These are phyloP conservation scores for Agonopterix heracliana DNA, from an alignment of 2,888 invertebrate species.

Conservation along the genomic window DNA sequence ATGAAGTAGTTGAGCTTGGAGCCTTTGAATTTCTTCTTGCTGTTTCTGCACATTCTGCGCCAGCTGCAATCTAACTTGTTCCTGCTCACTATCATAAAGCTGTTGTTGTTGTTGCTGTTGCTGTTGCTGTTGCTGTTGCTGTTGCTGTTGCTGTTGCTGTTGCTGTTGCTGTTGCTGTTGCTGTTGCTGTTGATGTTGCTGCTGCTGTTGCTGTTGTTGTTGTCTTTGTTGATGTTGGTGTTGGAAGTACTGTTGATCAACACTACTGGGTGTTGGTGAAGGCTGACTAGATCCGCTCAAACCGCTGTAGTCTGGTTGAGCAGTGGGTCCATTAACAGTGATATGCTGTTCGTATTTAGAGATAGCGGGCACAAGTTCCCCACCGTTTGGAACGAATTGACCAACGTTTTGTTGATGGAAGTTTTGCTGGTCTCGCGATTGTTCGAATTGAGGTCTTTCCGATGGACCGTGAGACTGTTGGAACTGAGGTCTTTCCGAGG, in stretches of 20 bases:
- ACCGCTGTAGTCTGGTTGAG: slow-evolving; percentile 39
- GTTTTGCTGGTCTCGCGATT: slow-evolving; percentile 30
- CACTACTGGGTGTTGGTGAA: slow-evolving; percentile 19
- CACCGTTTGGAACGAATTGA: slow-evolving; percentile 78
- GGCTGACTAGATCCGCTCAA: slow-evolving; percentile 38
- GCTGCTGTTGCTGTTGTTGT: slow-evolving; percentile 20
- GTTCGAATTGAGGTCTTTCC: slow-evolving; percentile 27
- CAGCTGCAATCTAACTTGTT: slow-evolving; percentile 57
- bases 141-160: slow-evolving; percentile 21
- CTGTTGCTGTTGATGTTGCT: slow-evolving; percentile 21
- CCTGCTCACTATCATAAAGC: slow-evolving; percentile 53
- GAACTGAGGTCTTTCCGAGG: slow-evolving; percentile 31
- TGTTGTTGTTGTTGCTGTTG: slow-evolving; percentile 23
- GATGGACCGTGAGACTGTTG: slow-evolving; percentile 47
- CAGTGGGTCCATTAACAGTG: slow-evolving; percentile 67
- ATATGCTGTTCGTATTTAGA: slow-evolving; percentile 88
- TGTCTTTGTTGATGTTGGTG: slow-evolving; percentile 15
- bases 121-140: slow-evolving; percentile 14
- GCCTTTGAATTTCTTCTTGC: slow-evolving; percentile 69
- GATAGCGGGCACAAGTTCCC: slow-evolving; percentile 85
- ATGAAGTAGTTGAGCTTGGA: slow-evolving; percentile 56
- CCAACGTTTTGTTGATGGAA: slow-evolving; percentile 61
- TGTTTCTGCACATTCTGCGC: slow-evolving; percentile 69
- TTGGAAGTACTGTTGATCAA: slow-evolving; percentile 5
- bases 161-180: slow-evolving; percentile 23